Evolutionary conservation across 2,113 vertebrate species (phyloP).

Genomic region (Euleptes europaea): DNA sequence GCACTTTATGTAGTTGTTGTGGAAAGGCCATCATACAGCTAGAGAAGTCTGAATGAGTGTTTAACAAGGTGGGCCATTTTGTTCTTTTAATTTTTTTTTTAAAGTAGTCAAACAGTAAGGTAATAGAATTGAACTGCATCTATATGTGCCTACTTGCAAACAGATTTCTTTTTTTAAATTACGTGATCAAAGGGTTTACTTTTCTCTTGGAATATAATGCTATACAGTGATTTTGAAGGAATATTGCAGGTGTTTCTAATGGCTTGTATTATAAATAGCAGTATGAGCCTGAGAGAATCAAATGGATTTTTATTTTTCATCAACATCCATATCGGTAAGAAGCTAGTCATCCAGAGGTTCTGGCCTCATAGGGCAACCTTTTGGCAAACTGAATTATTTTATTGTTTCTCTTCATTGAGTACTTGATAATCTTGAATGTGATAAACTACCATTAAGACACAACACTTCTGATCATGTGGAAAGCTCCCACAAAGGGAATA

Average conservation of each 20-base stretch:
- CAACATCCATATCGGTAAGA: too few relatives aligned
- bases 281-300: not conserved
- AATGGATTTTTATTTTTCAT: not conserved
- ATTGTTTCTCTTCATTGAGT: not conserved
- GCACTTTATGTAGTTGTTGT: slow-evolving; percentile 59
- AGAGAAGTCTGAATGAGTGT: slow-evolving; percentile 62
- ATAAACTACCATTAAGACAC: not conserved
- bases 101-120: slow-evolving; percentile 29
- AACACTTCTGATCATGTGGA: not conserved
- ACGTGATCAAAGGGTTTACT: slow-evolving; percentile 6
- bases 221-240: slow-evolving; percentile 8
- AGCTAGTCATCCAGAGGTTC: not conserved
- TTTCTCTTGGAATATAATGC: slow-evolving; percentile 39
- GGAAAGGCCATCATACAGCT: slow-evolving; percentile 56
- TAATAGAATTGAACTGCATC: not conserved
- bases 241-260: not conserved
- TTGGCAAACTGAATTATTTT: not conserved
- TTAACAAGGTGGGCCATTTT: slow-evolving; percentile 64
- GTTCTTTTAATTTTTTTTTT: slow-evolving; percentile 45
- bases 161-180: not conserved
- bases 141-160: not conserved
- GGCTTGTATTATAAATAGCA: not conserved
- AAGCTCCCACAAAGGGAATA: not conserved
- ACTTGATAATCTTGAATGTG: not conserved
- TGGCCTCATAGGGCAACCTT: not conserved